phyloP scores from a whole-genome alignment of 2,797 vertebrate genomes.

The Benthosema pterotum region DNA sequence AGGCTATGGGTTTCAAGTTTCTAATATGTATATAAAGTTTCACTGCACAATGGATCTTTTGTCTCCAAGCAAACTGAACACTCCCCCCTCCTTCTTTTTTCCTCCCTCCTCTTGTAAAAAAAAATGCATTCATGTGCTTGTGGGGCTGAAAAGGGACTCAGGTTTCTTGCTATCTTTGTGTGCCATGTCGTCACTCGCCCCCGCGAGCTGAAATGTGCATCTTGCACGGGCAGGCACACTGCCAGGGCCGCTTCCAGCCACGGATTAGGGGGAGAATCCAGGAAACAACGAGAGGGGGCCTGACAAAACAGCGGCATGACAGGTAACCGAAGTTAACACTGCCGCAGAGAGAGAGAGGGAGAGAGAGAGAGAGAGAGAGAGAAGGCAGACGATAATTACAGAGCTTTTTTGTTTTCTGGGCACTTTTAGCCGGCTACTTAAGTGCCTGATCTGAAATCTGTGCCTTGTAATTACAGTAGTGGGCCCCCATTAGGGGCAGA shows the following conservation, averaged over 20 bases:
- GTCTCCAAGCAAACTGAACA: slow-evolving; percentile 83
- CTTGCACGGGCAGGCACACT: slow-evolving; percentile 76
- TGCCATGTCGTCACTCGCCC: slow-evolving; percentile 84
- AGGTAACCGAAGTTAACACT: slow-evolving; percentile 85
- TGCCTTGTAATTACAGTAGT: slow-evolving; percentile 89
- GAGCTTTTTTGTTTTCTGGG: slow-evolving; percentile 86
- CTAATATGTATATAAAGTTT: slow-evolving; percentile 92
- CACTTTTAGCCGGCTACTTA: slow-evolving; percentile 86
- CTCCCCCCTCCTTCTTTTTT: slow-evolving; percentile 71
- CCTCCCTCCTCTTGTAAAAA: slow-evolving; percentile 79
- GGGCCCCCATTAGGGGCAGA: slow-evolving; percentile 86
- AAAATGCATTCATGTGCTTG: slow-evolving; percentile 85
- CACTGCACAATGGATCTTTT: slow-evolving; percentile 86
- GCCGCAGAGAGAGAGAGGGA: slow-evolving; percentile 67
- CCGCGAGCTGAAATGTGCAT: slow-evolving; percentile 81
- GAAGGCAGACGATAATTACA: slow-evolving; percentile 86
- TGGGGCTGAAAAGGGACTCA: slow-evolving; percentile 79
- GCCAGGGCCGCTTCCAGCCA: slow-evolving; percentile 82
- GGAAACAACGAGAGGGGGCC: slow-evolving; percentile 78
- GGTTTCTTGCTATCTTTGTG: slow-evolving; percentile 87
- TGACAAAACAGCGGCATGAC: slow-evolving; percentile 81
- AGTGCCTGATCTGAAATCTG: slow-evolving; percentile 87
- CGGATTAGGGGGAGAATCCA: slow-evolving; percentile 82
- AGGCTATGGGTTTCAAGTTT: slow-evolving; percentile 83
- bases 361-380: no score